Evolutionary conservation across 2,797 vertebrate genomes (phyloP).

Genomic region (Catharus ustulatus): DNA sequence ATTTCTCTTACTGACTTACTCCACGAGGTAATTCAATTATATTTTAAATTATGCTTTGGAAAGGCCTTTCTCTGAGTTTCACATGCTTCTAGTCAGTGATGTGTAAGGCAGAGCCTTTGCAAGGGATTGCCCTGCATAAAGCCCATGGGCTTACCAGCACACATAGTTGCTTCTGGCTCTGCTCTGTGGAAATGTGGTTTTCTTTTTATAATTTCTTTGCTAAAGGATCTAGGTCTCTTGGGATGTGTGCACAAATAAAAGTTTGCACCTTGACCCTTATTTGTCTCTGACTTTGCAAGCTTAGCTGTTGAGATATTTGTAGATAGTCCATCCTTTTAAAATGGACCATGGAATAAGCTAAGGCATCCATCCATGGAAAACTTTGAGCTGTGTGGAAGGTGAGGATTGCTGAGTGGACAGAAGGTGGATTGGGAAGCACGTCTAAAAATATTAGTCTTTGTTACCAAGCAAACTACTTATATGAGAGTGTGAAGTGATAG

Average conservation of each 20-base stretch:
- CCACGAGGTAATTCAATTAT: not conserved
- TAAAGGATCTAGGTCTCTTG: not conserved
- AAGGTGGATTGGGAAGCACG: not conserved
- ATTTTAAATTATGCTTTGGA: not conserved
- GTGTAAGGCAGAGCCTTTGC: not conserved
- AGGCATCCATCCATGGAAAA: not conserved
- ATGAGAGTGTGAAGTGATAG: constrained; percentile 22
- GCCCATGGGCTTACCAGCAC: not conserved
- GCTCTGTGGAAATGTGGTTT: not conserved
- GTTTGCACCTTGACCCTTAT: not conserved
- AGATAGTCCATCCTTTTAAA: not conserved
- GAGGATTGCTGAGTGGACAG: not conserved
- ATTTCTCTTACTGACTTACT: not conserved
- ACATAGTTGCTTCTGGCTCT: not conserved
- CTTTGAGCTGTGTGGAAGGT: not conserved
- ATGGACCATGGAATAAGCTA: not conserved
- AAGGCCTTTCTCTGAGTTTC: not conserved
- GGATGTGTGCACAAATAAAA: not conserved
- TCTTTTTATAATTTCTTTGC: not conserved
- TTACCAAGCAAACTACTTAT: constrained; percentile 20
- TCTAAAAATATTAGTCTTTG: constrained; percentile 45
- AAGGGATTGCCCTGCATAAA: not conserved
- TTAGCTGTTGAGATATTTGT: not conserved
- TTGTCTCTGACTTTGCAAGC: not conserved
- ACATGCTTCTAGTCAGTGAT: not conserved